Base-by-base conservation (phyloP, 2,797 vertebrate species). In the Eulemur albifrons region DNA sequence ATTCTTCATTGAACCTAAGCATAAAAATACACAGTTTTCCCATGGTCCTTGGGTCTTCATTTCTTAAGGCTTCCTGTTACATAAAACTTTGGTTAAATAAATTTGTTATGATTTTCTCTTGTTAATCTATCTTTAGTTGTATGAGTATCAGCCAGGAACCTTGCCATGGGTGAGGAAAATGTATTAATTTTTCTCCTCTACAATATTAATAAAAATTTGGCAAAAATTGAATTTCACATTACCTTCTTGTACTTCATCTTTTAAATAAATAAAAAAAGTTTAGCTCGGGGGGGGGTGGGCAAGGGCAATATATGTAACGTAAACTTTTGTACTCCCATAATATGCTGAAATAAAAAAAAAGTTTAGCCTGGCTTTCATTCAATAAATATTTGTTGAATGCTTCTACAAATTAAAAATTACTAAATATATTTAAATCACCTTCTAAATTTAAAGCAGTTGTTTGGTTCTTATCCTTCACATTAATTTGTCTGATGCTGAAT, bases 201-300 rank as follows among this genome's bases (percentile, higher is more conserved):
- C 20, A 23, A 30, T 63, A 40, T 70, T 91, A 73, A 88, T 54
- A 69, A 48, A 77, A 65, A 3, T 50, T 86, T 38, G 30, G 54
- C 43, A 90, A 93, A 96, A 70, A 88, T 91, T 75, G 45, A 92
- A 77, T 77, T 93, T 88, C 20, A 82, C 14, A 73, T 70, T 96
- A 40, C 7, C 14, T 84, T 59, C 38, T 88, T 90, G 15, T 5
- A 84, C 48, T 81, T 77, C 38, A 38, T 38, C 38, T 38, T 38
- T 38, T 38, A 38, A 38, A 65, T 83, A 50, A 88, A 63, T 65
- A 65, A 82, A 85, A 86, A 48, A 72, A 54, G 20, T 81, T 48
- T 27, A 72, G 43, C 10, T 45, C 7, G 40, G 43, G 8, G 43
- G 43, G 1, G 43, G 43, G 38, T n/a, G 38, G 43, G 43, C 43